Conservation (phyloP, 2,113 vertebrate genomes). For the Hypocryptadius cinnamomeus region DNA sequence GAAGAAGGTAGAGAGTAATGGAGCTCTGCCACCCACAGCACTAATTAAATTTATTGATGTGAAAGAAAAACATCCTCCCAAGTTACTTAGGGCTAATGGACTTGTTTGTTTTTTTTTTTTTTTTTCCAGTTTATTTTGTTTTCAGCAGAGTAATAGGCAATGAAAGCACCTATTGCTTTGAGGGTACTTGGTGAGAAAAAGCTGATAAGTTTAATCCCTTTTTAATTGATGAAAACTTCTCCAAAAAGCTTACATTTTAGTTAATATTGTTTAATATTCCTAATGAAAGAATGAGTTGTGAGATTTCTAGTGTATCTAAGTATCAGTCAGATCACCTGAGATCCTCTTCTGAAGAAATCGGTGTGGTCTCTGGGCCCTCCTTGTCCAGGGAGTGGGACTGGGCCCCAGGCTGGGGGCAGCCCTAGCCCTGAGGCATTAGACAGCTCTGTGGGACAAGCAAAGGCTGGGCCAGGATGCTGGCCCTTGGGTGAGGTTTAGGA, state of each 20-base stretch:
- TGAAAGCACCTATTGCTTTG: not conserved
- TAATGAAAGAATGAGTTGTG: not conserved
- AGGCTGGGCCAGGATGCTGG: not conserved
- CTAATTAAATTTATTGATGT: conserved; percentile 54
- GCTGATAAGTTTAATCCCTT: not conserved
- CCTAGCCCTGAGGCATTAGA: too few species aligned
- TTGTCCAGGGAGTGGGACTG: not conserved
- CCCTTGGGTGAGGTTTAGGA: not conserved
- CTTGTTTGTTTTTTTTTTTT: not conserved
- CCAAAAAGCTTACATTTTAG: not conserved
- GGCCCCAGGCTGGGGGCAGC: not conserved
- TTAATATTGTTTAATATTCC: not conserved
- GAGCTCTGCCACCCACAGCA: not conserved
- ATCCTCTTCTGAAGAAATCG: not conserved
- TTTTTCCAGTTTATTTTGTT: not conserved
- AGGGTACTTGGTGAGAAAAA: not conserved
- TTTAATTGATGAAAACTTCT: not conserved
- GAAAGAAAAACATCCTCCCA: conserved; percentile 46
- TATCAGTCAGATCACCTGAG: not conserved
- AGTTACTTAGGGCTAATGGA: conserved; percentile 7
- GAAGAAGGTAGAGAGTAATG: not conserved
- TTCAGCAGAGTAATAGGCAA: not conserved
- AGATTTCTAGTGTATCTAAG: not conserved
- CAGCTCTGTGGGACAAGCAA: not conserved
- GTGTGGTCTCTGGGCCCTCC: not conserved